A percentile compares a stretch with the other conserved stretches of the same genome.
Conservation (phyloP, 1,140 invertebrate genomes). For the Brachionus manjavacas region DNA sequence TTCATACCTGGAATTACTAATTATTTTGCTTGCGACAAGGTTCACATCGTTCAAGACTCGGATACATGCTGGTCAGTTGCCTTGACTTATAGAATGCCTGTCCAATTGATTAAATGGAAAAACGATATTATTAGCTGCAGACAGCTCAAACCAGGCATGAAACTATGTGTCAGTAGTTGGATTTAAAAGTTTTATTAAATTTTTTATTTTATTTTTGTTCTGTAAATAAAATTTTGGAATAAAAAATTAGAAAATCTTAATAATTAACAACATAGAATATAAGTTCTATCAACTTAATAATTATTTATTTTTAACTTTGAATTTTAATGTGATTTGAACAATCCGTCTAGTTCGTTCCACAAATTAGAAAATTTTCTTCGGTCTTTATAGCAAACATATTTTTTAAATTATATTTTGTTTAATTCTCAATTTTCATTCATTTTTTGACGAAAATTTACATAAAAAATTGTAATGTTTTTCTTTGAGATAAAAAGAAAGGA, state of each 20-base stretch:
- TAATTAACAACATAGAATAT: background rate
- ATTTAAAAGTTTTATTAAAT: background rate
- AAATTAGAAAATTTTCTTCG: too few relatives aligned
- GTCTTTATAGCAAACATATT: too few relatives aligned
- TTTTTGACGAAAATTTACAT: too few relatives aligned
- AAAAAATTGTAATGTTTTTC: too few relatives aligned
- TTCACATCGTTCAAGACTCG: background rate
- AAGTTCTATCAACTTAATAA: too few relatives aligned
- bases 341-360: too few relatives aligned
- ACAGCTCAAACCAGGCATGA: background rate
- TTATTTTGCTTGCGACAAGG: background rate
- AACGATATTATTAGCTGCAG: background rate
- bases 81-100: background rate
- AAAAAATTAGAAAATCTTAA: background rate
- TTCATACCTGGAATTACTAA: background rate
- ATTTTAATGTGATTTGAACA: too few relatives aligned
- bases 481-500: too few relatives aligned
- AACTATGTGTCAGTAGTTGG: constrained; percentile 8
- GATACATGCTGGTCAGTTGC: background rate
- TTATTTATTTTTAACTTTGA: too few relatives aligned
- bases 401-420: too few relatives aligned
- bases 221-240: constrained; percentile 10
- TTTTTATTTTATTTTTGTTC: background rate
- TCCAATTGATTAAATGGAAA: constrained; percentile 2
- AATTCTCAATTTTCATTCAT: too few relatives aligned